Base-by-base conservation (phyloP, 1,140 invertebrate genomes). In the Formica selysi region DNA sequence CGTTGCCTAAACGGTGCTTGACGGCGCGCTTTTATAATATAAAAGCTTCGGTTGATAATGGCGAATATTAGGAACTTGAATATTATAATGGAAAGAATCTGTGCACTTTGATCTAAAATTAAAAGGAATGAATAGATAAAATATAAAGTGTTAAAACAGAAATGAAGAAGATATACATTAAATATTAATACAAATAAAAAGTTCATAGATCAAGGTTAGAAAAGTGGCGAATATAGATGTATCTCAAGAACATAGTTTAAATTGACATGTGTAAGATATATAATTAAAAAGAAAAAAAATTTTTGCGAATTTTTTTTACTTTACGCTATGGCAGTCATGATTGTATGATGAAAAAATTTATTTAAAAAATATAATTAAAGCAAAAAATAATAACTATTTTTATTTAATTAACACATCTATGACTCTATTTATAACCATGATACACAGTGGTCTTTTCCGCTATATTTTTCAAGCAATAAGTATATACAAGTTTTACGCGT, bases 1-100 rank as follows among this genome's bases (percentile, higher is more conserved):
- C 86, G 78, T 54, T 64, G 32, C 79, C 76, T 86, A 90, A 90
- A 90, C 88, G 86, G 79, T 3, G 48, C 90, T 90, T 87, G 84
- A 87, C 76, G 87, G 71, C 89, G 64, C 62, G 85, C 68, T 71
- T 80, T 90, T 89, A 89, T 90, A 87, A 78, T 68, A 41, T 74
- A 74, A 83, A 83, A 41, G 57, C 79, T 74, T 62, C 38, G n/a
- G 51, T 83, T 61, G 26, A 83, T 83, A 83, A 83, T 73, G n/a
- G 54, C 54, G 68, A 29, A 26, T 73, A 83, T 83, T 83, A 83
- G 70, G 22, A 54, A 61, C 79, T 73, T 73, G 26, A 83, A 83
- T 73, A 57, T 54, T 38, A 73, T 61, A 73, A 83, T 44, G 32
- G 48, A 11, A 44, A 41, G 0, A 51, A 51, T 44, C 67, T 16